These are phyloP conservation scores for Scortum barcoo DNA, from an alignment of 2,113 vertebrate genomes.

Conservation along the genomic window DNA sequence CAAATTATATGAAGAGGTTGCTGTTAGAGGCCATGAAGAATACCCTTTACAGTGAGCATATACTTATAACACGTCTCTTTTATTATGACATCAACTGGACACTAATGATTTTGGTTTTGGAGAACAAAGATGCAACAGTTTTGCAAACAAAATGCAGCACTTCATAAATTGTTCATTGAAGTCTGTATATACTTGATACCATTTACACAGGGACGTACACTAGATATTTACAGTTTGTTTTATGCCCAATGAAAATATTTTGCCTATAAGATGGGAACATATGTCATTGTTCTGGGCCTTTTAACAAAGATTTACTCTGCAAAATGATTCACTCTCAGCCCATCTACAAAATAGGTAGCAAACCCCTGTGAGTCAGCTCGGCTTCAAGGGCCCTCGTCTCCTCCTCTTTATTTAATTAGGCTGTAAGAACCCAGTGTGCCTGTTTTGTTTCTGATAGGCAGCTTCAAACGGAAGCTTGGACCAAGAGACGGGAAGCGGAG, in stretches of 20 bases:
- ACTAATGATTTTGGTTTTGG: not conserved
- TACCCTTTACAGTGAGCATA: too few species aligned
- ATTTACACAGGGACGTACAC: not conserved
- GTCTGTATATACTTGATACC: not conserved
- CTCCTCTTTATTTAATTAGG: slow-evolving; percentile 59
- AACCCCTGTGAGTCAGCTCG: slow-evolving; percentile 25
- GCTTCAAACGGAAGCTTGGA: slow-evolving; percentile 74
- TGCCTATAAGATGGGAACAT: not conserved
- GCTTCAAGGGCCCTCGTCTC: slow-evolving; percentile 46
- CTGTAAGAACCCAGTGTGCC: slow-evolving; percentile 25
- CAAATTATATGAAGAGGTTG: not conserved
- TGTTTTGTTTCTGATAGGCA: slow-evolving; percentile 72
- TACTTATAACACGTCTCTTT: not conserved
- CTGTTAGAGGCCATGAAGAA: not conserved
- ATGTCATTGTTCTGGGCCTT: slow-evolving; percentile 5
- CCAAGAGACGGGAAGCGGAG: slow-evolving; percentile 74
- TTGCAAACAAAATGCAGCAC: not conserved
- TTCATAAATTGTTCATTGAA: not conserved
- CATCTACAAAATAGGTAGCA: slow-evolving; percentile 37
- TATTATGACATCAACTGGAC: not conserved
- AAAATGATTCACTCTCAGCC: slow-evolving; percentile 11
- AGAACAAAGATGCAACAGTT: not conserved
- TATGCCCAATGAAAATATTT: not conserved
- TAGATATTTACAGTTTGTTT: not conserved
- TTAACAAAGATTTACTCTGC: not conserved